A percentile compares a stretch with the other conserved stretches of the same genome.
These are phyloP conservation scores for Corythoichthys intestinalis DNA, from an alignment of 2,113 vertebrate species.

Conservation along the genomic window DNA sequence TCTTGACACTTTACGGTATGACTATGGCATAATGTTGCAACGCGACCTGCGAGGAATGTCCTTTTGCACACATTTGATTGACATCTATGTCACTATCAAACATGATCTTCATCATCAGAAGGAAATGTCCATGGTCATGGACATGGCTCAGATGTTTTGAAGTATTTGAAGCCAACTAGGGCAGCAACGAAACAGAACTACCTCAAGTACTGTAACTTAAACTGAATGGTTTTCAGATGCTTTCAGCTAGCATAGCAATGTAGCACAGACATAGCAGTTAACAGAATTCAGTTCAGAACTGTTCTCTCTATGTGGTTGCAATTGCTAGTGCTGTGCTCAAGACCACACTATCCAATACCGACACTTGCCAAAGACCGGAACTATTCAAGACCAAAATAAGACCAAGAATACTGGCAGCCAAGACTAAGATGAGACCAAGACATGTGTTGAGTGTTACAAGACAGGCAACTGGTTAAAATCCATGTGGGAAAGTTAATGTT, in stretches of 20 bases:
- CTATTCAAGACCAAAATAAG: too few relatives aligned
- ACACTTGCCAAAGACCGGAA: too few relatives aligned
- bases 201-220: background rate
- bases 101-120: background rate
- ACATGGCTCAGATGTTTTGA: background rate
- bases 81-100: background rate
- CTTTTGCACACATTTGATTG: background rate
- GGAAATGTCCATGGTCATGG: background rate
- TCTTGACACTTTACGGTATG: background rate
- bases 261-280: background rate
- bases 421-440: too few relatives aligned
- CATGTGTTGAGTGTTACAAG: too few relatives aligned
- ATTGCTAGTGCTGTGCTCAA: too few relatives aligned
- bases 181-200: too few relatives aligned
- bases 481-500: background rate
- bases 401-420: too few relatives aligned
- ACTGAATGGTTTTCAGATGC: background rate
- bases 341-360: background rate
- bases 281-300: background rate
- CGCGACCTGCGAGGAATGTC: background rate
- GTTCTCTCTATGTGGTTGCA: background rate
- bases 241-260: background rate
- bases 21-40: constrained; percentile 1
- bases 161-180: background rate
- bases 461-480: too few relatives aligned